phyloP scores from a whole-genome alignment of 2,113 vertebrate species.

The Leptosomus discolor region DNA sequence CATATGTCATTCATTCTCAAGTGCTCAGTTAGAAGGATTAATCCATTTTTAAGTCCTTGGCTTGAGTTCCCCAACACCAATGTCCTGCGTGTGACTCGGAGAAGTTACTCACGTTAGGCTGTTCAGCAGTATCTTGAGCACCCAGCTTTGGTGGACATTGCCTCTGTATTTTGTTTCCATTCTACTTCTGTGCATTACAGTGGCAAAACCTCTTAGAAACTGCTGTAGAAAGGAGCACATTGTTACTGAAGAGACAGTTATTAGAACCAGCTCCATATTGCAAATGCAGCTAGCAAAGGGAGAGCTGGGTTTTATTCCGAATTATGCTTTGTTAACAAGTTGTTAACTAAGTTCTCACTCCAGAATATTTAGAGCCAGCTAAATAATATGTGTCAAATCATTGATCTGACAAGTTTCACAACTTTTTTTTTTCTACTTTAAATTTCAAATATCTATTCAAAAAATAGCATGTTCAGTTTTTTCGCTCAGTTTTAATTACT shows the following conservation, averaged over 20 bases:
- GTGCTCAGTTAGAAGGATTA: background rate
- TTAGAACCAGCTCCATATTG: conserved; percentile 38
- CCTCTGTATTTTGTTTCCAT: background rate
- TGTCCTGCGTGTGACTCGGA: rapidly evolving
- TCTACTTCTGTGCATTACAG: background rate
- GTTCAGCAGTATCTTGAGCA: background rate
- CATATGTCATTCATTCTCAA: background rate
- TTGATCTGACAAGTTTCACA: conserved; percentile 71
- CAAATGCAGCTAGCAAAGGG: conserved; percentile 36
- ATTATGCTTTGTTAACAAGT: conserved; percentile 70
- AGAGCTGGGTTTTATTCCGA: conserved; percentile 58
- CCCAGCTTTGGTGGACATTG: background rate
- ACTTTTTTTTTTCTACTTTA: conserved; percentile 65
- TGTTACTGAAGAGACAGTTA: background rate
- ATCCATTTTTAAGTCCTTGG: background rate
- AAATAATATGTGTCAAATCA: conserved; percentile 71
- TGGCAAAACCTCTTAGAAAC: background rate
- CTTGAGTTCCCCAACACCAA: background rate
- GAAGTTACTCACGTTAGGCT: background rate
- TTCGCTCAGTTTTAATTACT: conserved; percentile 48
- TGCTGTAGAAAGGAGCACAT: background rate
- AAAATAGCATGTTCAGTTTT: conserved; percentile 57
- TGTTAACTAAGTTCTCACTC: conserved; percentile 70
- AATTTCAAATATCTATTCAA: conserved; percentile 69
- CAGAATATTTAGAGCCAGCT: conserved; percentile 70